Evolutionary conservation across 2,888 invertebrate genomes (phyloP).

Genomic region (Geotrupes spiniger): DNA sequence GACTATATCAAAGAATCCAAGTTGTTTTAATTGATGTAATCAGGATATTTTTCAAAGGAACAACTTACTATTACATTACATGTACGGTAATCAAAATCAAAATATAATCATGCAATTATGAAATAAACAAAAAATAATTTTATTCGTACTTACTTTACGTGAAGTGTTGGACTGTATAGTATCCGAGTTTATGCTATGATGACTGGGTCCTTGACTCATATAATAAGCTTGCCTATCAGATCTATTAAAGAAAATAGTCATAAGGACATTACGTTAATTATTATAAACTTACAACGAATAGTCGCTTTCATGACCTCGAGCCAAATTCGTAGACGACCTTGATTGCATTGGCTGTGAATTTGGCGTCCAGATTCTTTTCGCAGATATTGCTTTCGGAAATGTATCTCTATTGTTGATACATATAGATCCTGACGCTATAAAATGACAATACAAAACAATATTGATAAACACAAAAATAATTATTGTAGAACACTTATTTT

Average conservation of each 20-base stretch:
- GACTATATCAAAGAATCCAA: too few species aligned
- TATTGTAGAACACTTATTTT: too few species aligned
- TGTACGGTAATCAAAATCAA: too few species aligned
- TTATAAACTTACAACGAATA: conserved; percentile 29
- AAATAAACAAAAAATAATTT: too few species aligned
- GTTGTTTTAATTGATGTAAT: too few species aligned
- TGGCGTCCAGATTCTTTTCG: conserved; percentile 40
- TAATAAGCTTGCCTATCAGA: conserved; percentile 35
- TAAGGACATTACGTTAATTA: neutral
- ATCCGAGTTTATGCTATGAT: conserved; percentile 43
- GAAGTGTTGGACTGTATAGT: conserved; percentile 28
- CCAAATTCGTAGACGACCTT: conserved; percentile 38
- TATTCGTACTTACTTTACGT: conserved; percentile 41
- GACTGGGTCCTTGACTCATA: conserved; percentile 40
- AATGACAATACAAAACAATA: neutral
- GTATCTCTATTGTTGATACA: conserved; percentile 45
- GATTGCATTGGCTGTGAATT: conserved; percentile 35
- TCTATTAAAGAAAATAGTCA: conserved; percentile 12
- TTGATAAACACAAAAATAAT: too few species aligned
- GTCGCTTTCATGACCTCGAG: conserved; percentile 29
- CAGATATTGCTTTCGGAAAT: conserved; percentile 40
- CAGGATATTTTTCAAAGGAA: too few species aligned
- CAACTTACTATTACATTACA: too few species aligned
- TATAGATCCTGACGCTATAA: conserved; percentile 49
- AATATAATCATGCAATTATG: too few species aligned